phyloP scores from a whole-genome alignment of 2,797 vertebrate species.

The Lophotriccus pileatus region DNA sequence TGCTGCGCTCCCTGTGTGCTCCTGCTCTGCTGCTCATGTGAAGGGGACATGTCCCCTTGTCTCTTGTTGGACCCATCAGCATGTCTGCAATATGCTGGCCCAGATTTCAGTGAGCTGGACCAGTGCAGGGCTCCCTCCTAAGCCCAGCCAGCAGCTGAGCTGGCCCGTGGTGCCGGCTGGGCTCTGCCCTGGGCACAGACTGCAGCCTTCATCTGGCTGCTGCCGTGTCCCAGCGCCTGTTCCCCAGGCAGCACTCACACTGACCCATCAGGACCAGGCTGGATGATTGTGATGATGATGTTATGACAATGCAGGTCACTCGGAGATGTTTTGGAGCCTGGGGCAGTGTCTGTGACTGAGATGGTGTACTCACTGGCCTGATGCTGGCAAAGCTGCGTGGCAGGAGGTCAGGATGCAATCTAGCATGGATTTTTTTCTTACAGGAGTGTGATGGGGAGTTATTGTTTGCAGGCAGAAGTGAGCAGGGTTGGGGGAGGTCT shows the following conservation, averaged over 20 bases:
- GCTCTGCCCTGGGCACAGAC: neutral
- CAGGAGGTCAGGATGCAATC: neutral
- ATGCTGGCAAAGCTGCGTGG: accelerated
- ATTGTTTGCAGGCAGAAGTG: neutral
- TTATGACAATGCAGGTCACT: neutral
- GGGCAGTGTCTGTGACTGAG: neutral
- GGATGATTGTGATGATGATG: accelerated
- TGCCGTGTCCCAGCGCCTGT: neutral
- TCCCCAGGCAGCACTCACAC: accelerated
- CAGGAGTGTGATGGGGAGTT: neutral
- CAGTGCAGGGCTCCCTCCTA: neutral
- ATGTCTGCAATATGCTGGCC: accelerated
- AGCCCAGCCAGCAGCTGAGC: neutral
- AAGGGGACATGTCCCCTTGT: neutral
- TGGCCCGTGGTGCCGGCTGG: accelerated
- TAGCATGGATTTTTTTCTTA: neutral
- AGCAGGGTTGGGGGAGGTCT: neutral
- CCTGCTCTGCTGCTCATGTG: neutral
- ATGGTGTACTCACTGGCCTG: accelerated
- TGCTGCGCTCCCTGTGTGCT: accelerated
- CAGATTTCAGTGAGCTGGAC: neutral
- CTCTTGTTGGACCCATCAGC: neutral
- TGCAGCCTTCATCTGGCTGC: accelerated
- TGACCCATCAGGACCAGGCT: neutral
- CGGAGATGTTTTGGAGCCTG: neutral